Evolutionary conservation across 1,140 invertebrate genomes (phyloP), one percentile per base, ranked within the genome.

Genomic region (Goniozus legneri): DNA sequence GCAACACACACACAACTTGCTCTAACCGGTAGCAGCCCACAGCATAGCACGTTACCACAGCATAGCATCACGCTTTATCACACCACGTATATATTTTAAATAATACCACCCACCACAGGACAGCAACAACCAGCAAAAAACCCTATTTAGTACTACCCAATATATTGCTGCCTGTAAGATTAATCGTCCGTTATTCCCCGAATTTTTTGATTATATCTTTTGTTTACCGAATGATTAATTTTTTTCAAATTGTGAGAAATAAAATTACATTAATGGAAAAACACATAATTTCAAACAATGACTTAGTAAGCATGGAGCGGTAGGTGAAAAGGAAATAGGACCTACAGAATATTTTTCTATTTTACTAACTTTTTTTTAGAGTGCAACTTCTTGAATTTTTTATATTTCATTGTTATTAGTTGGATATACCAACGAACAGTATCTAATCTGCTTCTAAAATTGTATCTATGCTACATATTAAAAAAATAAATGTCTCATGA

Each of bases 1-100:
- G 74, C 73, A 75, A 76, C 74, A 76, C 74, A 76, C 73, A 76
- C 74, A 76, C 74, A 76, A 75, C 71, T 76, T 75, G 74, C 74
- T 75, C 74, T 76, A 74, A 76, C 73, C 73, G 71, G 69, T 73
- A 71, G 69, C 71, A 71, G 70, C 71, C 67, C 71, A 75, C 67
- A 71, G 64, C 67, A 69, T 70, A 69, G 69, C 68, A 71, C 67
- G 58, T 73, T 72, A 68, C 62, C 65, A 68, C 60, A 69, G 61
- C 64, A 65, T 64, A 65, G 62, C 62, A 58, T 55, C 61, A 53
- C 50, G 35, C 54, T 37, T 51, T 50, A 44, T 54, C 54, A 45
- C 56, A 59, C 52, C 55, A 53, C 40, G 50, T 56, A 62, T 58
- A 44, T 56, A 35, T 47, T 50, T 27, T 38, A 36, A 30, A 30